Conservation (phyloP, 2,888 invertebrate species). For the Himalopsyche kuldschensis region DNA sequence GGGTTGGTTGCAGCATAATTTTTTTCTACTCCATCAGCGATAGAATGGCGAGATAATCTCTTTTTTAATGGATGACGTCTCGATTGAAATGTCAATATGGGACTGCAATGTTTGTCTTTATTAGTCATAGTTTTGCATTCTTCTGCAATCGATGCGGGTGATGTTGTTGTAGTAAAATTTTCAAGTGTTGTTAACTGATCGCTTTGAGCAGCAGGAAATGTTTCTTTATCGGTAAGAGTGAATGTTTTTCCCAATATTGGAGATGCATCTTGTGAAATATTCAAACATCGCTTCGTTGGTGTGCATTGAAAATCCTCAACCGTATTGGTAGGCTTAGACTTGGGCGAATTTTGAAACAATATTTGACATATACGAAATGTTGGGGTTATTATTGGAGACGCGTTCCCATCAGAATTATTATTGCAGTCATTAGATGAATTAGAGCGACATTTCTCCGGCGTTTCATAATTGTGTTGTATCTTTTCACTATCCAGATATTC, state of each 20-base stretch:
- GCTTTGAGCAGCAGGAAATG: too few species aligned
- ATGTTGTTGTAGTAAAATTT: too few species aligned
- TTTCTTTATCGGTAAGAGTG: too few species aligned
- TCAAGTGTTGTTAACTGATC: too few species aligned
- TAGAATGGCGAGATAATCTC: too few species aligned
- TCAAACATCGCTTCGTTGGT: background rate
- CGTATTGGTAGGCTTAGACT: background rate
- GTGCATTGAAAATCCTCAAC: background rate
- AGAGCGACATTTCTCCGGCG: background rate
- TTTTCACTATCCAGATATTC: background rate
- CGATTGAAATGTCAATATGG: background rate
- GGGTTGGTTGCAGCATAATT: too few species aligned
- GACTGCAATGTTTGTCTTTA: background rate
- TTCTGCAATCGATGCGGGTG: background rate
- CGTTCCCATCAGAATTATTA: background rate
- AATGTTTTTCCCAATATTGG: background rate
- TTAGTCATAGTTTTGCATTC: background rate
- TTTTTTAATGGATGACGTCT: too few species aligned
- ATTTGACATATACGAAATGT: background rate
- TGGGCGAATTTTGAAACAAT: background rate
- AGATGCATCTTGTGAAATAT: background rate
- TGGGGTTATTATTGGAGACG: background rate
- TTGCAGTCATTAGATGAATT: background rate
- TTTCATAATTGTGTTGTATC: background rate
- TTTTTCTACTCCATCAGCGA: too few species aligned